Evolutionary conservation across 2,797 vertebrate genomes (phyloP).

Genomic region (Setipinna tenuifilis): DNA sequence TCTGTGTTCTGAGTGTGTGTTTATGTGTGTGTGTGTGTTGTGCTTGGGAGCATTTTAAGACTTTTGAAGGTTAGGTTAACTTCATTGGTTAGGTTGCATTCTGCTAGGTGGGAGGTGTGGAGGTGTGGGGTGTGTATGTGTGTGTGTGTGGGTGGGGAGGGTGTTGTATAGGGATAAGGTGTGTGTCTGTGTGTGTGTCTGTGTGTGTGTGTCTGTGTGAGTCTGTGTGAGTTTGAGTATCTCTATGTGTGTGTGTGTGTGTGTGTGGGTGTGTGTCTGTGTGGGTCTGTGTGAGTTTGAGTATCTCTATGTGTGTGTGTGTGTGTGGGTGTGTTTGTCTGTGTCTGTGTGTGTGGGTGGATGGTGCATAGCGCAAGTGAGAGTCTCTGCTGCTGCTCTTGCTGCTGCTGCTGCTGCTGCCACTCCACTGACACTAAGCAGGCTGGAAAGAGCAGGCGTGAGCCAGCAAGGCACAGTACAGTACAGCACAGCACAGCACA

Average conservation of each 20-base stretch:
- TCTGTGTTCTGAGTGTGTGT: too few relatives aligned
- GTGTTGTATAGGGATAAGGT: too few relatives aligned
- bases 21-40: too few relatives aligned
- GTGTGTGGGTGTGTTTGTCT: slow-evolving; percentile 30
- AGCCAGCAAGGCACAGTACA: slow-evolving; percentile 43
- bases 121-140: background rate
- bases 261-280: slow-evolving; percentile 38
- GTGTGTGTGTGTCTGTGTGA: too few relatives aligned
- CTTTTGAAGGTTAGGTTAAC: background rate
- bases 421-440: slow-evolving; percentile 50
- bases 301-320: slow-evolving; percentile 34
- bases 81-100: slow-evolving; percentile 1
- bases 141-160: background rate
- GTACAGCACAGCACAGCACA: too few relatives aligned
- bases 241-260: slow-evolving; percentile 24
- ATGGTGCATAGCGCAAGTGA: background rate
- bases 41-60: background rate
- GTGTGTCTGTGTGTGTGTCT: too few relatives aligned
- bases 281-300: slow-evolving; percentile 6
- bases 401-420: slow-evolving; percentile 35
- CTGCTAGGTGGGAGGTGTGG: background rate
- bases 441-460: slow-evolving; percentile 52
- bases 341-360: too few relatives aligned
- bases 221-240: slow-evolving; percentile 34
- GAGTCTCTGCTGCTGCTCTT: slow-evolving; percentile 33